phyloP scores from a whole-genome alignment of 2,888 invertebrate species.

The Loripinus fragilis region DNA sequence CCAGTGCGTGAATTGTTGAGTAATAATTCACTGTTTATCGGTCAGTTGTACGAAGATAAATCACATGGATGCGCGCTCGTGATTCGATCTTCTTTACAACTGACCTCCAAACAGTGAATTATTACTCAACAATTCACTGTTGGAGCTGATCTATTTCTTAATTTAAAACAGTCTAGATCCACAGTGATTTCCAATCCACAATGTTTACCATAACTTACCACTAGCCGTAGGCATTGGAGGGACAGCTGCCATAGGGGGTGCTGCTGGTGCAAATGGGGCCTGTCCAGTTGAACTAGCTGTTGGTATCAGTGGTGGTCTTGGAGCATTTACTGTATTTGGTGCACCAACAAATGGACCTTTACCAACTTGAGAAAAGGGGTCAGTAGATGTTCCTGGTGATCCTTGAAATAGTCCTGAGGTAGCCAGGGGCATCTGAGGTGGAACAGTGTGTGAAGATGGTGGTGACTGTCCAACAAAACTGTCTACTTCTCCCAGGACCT shows the following conservation, averaged over 20 bases:
- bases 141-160: no score
- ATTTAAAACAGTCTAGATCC: no score
- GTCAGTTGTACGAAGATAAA: no score
- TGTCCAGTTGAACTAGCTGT: not conserved
- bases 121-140: no score
- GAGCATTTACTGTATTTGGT: slow-evolving; percentile 30
- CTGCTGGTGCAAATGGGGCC: slow-evolving; percentile 1
- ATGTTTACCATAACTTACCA: slow-evolving; percentile 48
- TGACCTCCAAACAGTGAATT: no score
- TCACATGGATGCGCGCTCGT: no score
- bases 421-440: slow-evolving; percentile 27
- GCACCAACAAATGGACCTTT: slow-evolving; percentile 55
- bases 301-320: slow-evolving; percentile 21
- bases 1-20: no score
- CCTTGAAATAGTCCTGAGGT: slow-evolving; percentile 53
- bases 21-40: no score
- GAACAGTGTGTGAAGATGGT: slow-evolving; percentile 37
- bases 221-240: slow-evolving; percentile 53
- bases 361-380: slow-evolving; percentile 77
- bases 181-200: no score
- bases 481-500: slow-evolving; percentile 80
- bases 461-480: slow-evolving; percentile 82
- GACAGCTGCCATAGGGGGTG: slow-evolving; percentile 33
- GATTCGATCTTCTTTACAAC: no score
- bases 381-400: slow-evolving; percentile 48